A percentile compares a stretch with the other conserved stretches of the same genome.
Conservation (phyloP, 35 echinoderm and acorn worm genomes). For the Strongylocentrotus purpuratus region DNA sequence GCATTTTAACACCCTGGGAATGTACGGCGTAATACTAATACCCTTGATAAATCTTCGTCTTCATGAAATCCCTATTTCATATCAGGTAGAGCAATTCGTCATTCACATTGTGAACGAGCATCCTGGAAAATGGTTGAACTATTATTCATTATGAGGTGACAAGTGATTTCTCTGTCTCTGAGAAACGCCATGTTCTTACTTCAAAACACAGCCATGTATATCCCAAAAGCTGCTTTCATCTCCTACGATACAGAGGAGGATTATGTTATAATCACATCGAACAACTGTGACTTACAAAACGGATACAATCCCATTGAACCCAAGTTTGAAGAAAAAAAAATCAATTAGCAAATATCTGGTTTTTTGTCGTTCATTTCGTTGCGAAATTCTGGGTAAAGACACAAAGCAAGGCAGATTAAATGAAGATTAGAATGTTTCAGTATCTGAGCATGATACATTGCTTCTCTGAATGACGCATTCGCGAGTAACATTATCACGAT, state of each 20-base stretch:
- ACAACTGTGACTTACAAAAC: not conserved
- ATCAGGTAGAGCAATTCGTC: no score
- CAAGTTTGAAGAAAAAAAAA: not conserved
- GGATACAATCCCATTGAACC: not conserved
- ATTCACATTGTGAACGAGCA: not conserved
- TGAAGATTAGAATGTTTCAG: not conserved
- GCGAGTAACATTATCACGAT: not conserved
- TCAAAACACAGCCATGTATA: not conserved
- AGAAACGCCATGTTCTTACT: no score
- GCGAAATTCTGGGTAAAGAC: not conserved
- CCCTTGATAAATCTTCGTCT: no score
- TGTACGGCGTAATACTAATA: no score
- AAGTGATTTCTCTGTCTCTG: not conserved
- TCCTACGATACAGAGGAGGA: not conserved
- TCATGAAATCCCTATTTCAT: no score
- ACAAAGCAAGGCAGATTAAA: not conserved
- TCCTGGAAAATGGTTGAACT: not conserved
- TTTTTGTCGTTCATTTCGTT: not conserved
- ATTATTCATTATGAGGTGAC: not conserved
- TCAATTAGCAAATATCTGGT: conserved; percentile 1
- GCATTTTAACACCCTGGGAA: no score
- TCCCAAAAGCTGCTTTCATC: not conserved
- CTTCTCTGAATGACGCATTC: not conserved
- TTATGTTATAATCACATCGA: not conserved
- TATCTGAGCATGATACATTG: not conserved